phyloP scores from a whole-genome alignment of 2,797 vertebrate genomes.

The Molossus molossus region DNA sequence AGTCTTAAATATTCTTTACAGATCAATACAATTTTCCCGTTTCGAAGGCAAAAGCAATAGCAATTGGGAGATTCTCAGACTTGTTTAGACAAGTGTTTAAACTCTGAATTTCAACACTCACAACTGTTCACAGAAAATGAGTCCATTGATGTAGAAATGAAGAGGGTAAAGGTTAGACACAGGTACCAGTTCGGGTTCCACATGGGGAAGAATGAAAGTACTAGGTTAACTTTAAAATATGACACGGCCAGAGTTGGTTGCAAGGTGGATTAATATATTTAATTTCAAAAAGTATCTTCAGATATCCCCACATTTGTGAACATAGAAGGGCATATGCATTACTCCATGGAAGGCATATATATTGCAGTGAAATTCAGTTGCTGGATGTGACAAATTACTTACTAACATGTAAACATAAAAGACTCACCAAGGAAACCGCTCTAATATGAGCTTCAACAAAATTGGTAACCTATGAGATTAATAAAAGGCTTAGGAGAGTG shows the following conservation, averaged over 20 bases:
- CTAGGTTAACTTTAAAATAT: neutral
- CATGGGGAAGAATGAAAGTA: neutral
- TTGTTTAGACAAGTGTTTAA: slow-evolving; percentile 1
- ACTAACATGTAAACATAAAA: neutral
- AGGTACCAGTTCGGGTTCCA: neutral
- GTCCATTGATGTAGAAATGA: neutral
- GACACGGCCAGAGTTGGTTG: neutral
- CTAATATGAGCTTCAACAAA: slow-evolving; percentile 10
- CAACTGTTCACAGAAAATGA: slow-evolving; percentile 12
- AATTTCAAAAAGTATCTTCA: slow-evolving; percentile 15
- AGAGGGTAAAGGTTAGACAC: neutral
- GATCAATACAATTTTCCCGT: neutral
- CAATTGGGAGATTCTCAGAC: neutral
- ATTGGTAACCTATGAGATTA: neutral
- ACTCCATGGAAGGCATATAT: neutral
- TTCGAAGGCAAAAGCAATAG: neutral
- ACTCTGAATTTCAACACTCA: slow-evolving; percentile 9
- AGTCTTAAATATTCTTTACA: neutral
- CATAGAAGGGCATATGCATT: neutral
- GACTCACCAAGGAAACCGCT: neutral
- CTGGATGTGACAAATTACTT: neutral
- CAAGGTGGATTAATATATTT: neutral
- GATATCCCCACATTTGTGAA: neutral
- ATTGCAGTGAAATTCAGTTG: neutral
- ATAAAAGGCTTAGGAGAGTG: neutral